phyloP scores from a whole-genome alignment of 1,140 invertebrate genomes.

The Colletes gigas region DNA sequence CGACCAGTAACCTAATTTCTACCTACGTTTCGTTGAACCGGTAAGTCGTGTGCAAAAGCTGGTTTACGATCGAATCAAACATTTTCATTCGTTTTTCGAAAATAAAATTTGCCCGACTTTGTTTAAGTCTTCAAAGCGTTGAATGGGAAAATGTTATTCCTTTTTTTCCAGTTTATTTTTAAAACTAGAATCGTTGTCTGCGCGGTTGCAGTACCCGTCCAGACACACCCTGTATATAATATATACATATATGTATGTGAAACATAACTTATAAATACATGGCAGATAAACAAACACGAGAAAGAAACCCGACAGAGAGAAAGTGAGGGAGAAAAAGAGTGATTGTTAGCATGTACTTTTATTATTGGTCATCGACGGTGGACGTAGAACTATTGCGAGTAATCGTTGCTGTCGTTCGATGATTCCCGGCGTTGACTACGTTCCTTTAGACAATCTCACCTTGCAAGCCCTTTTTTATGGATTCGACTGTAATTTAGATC shows the following conservation, averaged over 20 bases:
- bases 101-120: too few species aligned
- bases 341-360: conserved; percentile 22
- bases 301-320: conserved; percentile 16
- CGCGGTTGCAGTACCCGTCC: too few species aligned
- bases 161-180: too few species aligned
- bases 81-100: too few species aligned
- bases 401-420: conserved; percentile 5
- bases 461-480: neutral
- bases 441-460: neutral
- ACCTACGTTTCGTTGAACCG: too few species aligned
- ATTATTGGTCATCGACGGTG: conserved; percentile 4
- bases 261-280: conserved; percentile 33
- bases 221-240: conserved; percentile 4
- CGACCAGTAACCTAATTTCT: too few species aligned
- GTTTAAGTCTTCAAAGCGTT: too few species aligned
- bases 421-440: neutral
- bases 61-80: too few species aligned
- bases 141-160: too few species aligned
- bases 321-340: conserved; percentile 14
- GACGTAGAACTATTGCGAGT: neutral
- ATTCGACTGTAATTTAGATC: neutral
- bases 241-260: conserved; percentile 11
- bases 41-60: too few species aligned
- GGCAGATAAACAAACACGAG: conserved; percentile 2
- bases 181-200: too few species aligned